Evolutionary conservation across 2,113 vertebrate genomes (phyloP).

Genomic region (Dolichotis patagonum): DNA sequence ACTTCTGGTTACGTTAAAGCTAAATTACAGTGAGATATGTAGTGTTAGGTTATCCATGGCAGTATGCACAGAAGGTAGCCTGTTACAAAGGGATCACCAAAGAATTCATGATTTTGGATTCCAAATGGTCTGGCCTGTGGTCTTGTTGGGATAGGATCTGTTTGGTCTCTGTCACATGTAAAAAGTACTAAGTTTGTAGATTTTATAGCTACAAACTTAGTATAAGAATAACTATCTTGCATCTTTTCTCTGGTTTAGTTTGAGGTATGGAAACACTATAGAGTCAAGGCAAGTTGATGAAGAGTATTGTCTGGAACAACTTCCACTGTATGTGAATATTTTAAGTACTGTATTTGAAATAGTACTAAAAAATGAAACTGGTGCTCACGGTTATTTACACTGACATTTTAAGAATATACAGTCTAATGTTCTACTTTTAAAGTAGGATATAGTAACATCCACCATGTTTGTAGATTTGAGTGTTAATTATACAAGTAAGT

Average conservation of each 20-base stretch:
- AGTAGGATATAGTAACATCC: not conserved
- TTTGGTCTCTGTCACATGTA: not conserved
- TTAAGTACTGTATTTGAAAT: constrained; percentile 54
- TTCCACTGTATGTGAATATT: not conserved
- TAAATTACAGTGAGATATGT: not conserved
- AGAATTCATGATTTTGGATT: not conserved
- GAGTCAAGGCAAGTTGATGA: constrained; percentile 54
- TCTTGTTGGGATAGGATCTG: not conserved
- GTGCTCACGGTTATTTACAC: constrained; percentile 36
- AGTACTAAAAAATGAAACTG: constrained; percentile 55
- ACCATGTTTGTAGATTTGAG: constrained; percentile 20
- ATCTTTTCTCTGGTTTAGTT: constrained; percentile 42
- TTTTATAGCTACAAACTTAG: not conserved
- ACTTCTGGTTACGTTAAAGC: constrained; percentile 39
- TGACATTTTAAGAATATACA: constrained; percentile 36
- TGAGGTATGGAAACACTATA: not conserved
- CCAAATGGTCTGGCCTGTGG: not conserved
- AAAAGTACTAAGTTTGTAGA: not conserved
- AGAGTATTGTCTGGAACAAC: not conserved
- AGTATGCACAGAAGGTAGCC: not conserved
- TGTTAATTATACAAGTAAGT: constrained; percentile 39
- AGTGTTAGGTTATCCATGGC: not conserved
- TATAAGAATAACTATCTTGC: not conserved
- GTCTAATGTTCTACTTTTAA: constrained; percentile 14
- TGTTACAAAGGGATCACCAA: not conserved